Conservation (phyloP, 2,797 vertebrate species). For the Muraenolepis orangiensis region DNA sequence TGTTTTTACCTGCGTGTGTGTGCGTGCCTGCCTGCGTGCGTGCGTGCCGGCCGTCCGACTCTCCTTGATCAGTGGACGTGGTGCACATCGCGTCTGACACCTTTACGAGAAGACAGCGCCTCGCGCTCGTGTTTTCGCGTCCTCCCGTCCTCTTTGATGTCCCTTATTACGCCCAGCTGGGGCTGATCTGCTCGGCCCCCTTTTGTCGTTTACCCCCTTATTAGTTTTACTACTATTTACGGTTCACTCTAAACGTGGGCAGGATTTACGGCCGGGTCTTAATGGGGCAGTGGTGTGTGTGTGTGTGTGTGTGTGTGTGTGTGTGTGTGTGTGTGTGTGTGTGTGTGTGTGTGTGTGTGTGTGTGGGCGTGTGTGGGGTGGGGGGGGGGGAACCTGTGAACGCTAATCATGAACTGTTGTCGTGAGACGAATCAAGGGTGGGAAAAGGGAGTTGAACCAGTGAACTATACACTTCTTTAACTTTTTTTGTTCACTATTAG, state of each 20-base stretch:
- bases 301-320: no score
- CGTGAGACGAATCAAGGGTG: constrained; percentile 25
- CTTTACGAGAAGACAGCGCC: constrained; percentile 79
- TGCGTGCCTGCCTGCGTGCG: neutral
- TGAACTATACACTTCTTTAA: no score
- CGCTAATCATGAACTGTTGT: constrained; percentile 37
- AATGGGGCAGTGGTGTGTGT: no score
- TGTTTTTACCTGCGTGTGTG: constrained; percentile 12
- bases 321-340: no score
- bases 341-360: no score
- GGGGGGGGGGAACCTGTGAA: constrained; percentile 47
- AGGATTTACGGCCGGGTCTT: constrained; percentile 72
- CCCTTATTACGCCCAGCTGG: constrained; percentile 82
- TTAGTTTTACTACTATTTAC: constrained; percentile 36
- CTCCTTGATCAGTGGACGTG: constrained; percentile 77
- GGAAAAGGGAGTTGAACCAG: constrained; percentile 25
- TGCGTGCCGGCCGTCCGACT: constrained; percentile 36
- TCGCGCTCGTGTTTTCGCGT: constrained; percentile 61
- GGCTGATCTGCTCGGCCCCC: constrained; percentile 74
- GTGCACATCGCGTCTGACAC: constrained; percentile 78
- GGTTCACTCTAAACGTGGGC: constrained; percentile 49
- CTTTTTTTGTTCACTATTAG: neutral
- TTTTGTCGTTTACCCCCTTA: constrained; percentile 48
- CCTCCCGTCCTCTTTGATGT: constrained; percentile 76
- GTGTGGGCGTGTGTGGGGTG: no score